A percentile compares a stretch with the other conserved stretches of the same genome.
These are phyloP conservation scores for Scylla paramamosain DNA, from an alignment of 1,140 invertebrate genomes.

Conservation along the genomic window DNA sequence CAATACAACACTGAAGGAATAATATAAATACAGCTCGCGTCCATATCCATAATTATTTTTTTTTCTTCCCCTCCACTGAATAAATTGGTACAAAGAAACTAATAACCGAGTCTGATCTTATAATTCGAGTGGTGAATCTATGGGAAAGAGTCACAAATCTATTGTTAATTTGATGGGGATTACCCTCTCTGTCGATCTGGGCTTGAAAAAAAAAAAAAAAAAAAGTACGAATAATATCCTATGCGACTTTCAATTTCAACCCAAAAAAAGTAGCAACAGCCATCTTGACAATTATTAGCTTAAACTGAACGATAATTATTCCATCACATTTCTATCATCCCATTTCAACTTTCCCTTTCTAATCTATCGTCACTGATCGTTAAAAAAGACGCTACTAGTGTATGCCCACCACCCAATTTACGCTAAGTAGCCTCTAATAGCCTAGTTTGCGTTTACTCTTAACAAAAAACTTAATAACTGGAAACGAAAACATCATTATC, in stretches of 20 bases:
- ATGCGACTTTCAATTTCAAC: too few relatives aligned
- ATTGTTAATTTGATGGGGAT: too few relatives aligned
- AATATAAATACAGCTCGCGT: neutral
- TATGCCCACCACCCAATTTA: neutral
- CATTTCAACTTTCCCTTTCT: neutral
- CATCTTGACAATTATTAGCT: too few relatives aligned
- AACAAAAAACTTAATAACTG: neutral
- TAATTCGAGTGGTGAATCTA: neutral
- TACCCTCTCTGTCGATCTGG: neutral
- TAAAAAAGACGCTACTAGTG: neutral
- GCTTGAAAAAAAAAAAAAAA: neutral
- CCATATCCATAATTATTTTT: neutral
- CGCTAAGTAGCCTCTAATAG: too few relatives aligned
- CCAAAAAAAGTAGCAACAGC: too few relatives aligned
- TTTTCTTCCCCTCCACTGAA: slow-evolving; percentile 2
- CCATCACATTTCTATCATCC: too few relatives aligned
- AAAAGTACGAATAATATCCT: neutral
- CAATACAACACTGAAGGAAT: neutral
- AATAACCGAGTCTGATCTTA: neutral
- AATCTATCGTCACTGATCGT: neutral
- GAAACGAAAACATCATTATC: neutral
- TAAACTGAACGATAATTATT: too few relatives aligned
- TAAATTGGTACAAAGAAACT: neutral
- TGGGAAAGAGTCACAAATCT: too few relatives aligned
- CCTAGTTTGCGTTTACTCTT: neutral